Evolutionary conservation across 2,113 vertebrate species (phyloP).

Genomic region (Prinia subflava): DNA sequence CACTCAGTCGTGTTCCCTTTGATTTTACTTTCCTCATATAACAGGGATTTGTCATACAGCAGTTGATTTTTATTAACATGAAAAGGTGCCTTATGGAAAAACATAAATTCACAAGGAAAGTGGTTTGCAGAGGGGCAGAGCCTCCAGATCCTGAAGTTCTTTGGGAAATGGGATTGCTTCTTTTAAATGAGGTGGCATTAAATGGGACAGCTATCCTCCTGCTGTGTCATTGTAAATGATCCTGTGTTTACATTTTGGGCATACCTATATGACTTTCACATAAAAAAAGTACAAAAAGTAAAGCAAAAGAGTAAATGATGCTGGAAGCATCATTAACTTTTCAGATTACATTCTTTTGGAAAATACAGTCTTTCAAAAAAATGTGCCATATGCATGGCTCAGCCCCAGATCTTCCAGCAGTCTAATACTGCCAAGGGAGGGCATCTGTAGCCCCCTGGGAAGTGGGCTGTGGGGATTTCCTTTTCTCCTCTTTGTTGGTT

Average conservation of each 20-base stretch:
- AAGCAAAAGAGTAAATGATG: neutral
- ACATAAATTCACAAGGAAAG: neutral
- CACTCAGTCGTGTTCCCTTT: neutral
- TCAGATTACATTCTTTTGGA: neutral
- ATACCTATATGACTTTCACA: neutral
- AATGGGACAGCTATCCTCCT: neutral
- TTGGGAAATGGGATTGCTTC: neutral
- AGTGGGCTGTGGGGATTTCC: neutral
- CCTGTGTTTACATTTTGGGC: neutral
- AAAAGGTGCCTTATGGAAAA: neutral
- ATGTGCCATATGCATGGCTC: neutral
- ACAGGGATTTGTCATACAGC: neutral
- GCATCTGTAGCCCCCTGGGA: neutral
- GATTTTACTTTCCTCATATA: neutral
- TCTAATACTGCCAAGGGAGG: neutral
- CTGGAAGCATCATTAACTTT: neutral
- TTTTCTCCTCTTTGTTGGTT: conserved; percentile 25
- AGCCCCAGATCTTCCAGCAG: neutral
- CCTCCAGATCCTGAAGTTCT: neutral
- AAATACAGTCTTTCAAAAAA: neutral
- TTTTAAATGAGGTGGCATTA: neutral
- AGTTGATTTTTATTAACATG: neutral
- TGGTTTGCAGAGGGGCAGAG: neutral
- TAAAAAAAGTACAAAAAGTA: neutral
- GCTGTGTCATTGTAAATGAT: neutral